A percentile compares a stretch with the other conserved stretches of the same genome.
Evolutionary conservation across 1,140 invertebrate genomes (phyloP).

Genomic region (Calosoma granatense): DNA sequence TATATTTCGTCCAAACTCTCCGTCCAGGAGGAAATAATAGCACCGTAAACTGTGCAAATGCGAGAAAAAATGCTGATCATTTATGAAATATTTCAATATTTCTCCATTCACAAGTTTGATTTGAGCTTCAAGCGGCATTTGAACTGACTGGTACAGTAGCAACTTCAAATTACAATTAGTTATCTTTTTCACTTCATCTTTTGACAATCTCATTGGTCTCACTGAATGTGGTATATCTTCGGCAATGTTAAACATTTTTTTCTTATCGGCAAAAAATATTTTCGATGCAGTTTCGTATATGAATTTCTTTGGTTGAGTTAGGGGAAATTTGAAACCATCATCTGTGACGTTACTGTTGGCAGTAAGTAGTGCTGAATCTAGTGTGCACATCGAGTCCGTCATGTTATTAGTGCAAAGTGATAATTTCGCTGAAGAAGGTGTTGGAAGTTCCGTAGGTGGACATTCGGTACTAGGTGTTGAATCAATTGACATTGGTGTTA

Average conservation of each 20-base stretch:
- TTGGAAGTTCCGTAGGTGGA: constrained; percentile 10
- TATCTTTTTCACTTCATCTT: not conserved
- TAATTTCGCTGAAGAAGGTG: constrained; percentile 9
- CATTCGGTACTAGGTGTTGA: constrained; percentile 27
- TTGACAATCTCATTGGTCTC: constrained; percentile 3
- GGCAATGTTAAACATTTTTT: constrained; percentile 17
- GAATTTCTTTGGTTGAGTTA: constrained; percentile 24
- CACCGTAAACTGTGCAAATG: constrained; percentile 59
- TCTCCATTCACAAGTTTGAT: constrained; percentile 57
- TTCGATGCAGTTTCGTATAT: constrained; percentile 10
- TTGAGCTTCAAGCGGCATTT: constrained; percentile 55
- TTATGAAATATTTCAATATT: constrained; percentile 55
- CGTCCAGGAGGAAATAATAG: constrained; percentile 66
- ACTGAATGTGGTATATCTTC: constrained; percentile 1
- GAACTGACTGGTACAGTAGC: constrained; percentile 50
- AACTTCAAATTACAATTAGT: constrained; percentile 31
- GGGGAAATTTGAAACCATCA: constrained; percentile 22
- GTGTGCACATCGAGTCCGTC: not conserved
- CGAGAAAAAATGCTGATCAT: constrained; percentile 52
- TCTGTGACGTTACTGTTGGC: constrained; percentile 20
- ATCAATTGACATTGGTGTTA: constrained; percentile 27
- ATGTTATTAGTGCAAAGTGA: not conserved
- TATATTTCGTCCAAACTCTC: constrained; percentile 60
- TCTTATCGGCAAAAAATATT: constrained; percentile 16
- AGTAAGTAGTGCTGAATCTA: constrained; percentile 10